Percentiles rank a stretch among this genome's conserved stretches.
phyloP scores from a whole-genome alignment of 2,888 invertebrate species.

The Thera obeliscata region DNA sequence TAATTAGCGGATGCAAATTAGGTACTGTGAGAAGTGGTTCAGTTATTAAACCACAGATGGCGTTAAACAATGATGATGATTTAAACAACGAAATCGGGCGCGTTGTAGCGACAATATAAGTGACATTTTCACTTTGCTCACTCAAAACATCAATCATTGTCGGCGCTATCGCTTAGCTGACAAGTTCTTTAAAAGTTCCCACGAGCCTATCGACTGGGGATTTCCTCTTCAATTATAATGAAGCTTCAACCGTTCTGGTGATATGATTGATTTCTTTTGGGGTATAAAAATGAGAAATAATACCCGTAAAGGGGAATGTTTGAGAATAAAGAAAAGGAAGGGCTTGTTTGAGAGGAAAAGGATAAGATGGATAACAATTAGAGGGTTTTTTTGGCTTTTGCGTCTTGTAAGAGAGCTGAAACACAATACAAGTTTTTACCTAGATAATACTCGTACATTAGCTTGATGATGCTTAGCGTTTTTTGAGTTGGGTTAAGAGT shows the following conservation, averaged over 20 bases:
- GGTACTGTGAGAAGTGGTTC: too few species aligned
- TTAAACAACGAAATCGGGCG: neutral
- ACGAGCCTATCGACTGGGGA: conserved; percentile 54
- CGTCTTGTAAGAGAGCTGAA: neutral
- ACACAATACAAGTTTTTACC: neutral
- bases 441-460: too few species aligned
- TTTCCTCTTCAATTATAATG: conserved; percentile 58
- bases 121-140: conserved; percentile 54
- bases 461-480: too few species aligned
- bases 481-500: too few species aligned
- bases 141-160: conserved; percentile 62
- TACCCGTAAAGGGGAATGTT: conserved; percentile 1
- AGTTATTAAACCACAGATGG: too few species aligned
- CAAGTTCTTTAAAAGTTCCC: conserved; percentile 57
- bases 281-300: conserved; percentile 10
- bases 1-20: too few species aligned
- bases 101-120: conserved; percentile 20
- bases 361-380: conserved; percentile 11
- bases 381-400: conserved; percentile 3
- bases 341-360: neutral
- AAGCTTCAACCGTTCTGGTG: conserved; percentile 43
- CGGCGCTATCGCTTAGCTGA: conserved; percentile 47
- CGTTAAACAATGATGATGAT: too few species aligned
- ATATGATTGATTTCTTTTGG: conserved; percentile 56
- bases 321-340: neutral